Evolutionary conservation across 2,888 invertebrate genomes (phyloP), one percentile per base, ranked within the genome.

Genomic region (Cerastis leucographa): DNA sequence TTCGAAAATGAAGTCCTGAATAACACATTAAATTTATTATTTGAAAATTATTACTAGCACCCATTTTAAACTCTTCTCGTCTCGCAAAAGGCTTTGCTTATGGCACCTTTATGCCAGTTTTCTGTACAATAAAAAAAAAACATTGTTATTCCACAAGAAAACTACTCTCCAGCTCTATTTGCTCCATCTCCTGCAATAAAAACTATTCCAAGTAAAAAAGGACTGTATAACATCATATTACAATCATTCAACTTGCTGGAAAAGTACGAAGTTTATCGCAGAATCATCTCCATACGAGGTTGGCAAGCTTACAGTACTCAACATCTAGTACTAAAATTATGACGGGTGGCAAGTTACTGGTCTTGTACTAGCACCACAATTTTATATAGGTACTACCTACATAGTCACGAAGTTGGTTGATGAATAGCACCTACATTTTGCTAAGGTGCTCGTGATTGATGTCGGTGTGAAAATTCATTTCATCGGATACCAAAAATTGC

Each of bases 261-360:
- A 69, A n/a, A 64, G 61, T 70, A 61, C 71, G 54, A 72, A 69
- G 81, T 76, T 75, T 74, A 76, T 68, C 68, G 51, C 67, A 70
- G 54, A 78, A 76, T 85, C 54, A 71, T 78, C 74, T 80, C 65
- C 59, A 75, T 67, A 85, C 54, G 61, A 54, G 44, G 51, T 78
- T 74, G 86, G 73, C 83, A 40, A 61, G 5, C 56, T 11, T 56
- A 77, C 82, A 82, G 67, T 46, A 70, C 44, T 49, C 51, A 19
- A 80, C 56, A 56, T 66, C 68, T 72, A 61, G 54, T 29, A 40
- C 49, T 71, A 61, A 74, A 82, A 80, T 74, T 65, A 75, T 74
- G 70, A 84, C 59, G 80, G 69, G 71, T 82, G 68, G 64, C 64
- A 74, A 74, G 85, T 64, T 49, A 42, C 61, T 79, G 80, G 73